These are phyloP conservation scores for Suncus etruscus DNA, from an alignment of 2,113 vertebrate genomes.

Conservation along the genomic window DNA sequence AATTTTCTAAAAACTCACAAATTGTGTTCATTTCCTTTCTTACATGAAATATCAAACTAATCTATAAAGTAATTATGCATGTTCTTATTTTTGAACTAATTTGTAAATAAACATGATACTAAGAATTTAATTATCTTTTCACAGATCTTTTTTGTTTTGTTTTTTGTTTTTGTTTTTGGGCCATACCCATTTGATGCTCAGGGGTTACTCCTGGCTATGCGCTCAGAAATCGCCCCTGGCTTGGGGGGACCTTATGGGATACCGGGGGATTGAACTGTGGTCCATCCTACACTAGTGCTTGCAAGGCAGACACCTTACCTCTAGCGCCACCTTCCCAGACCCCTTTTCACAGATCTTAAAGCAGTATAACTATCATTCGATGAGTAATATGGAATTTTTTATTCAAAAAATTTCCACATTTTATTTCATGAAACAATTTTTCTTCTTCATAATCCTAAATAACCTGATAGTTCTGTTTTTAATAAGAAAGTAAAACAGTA, in stretches of 20 bases:
- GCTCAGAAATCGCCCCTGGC: too few relatives aligned
- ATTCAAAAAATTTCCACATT: conserved; percentile 20
- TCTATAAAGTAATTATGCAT: conserved; percentile 14
- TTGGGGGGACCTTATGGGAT: too few relatives aligned
- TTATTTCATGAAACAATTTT: conserved; percentile 6
- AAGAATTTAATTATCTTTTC: background rate
- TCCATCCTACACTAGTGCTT: too few relatives aligned
- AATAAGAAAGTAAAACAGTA: conserved; percentile 63
- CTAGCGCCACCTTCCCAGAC: too few relatives aligned
- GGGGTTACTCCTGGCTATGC: too few relatives aligned
- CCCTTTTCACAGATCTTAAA: background rate
- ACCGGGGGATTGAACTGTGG: too few relatives aligned
- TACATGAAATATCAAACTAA: background rate
- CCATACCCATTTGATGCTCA: too few relatives aligned
- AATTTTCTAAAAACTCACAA: conserved; percentile 58
- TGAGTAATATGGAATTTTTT: conserved; percentile 35
- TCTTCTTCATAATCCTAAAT: conserved; percentile 65
- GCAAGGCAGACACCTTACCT: too few relatives aligned
- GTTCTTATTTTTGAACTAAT: conserved; percentile 2
- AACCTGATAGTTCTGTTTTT: conserved; percentile 66
- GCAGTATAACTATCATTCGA: conserved; percentile 9
- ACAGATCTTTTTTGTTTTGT: too few relatives aligned
- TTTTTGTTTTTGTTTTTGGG: too few relatives aligned
- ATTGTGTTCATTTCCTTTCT: conserved; percentile 48
- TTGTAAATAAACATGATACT: conserved; percentile 10